A percentile compares a stretch with the other conserved stretches of the same genome.
These are phyloP conservation scores for Craniophora ligustri DNA, from an alignment of 2,888 invertebrate species.

Conservation along the genomic window DNA sequence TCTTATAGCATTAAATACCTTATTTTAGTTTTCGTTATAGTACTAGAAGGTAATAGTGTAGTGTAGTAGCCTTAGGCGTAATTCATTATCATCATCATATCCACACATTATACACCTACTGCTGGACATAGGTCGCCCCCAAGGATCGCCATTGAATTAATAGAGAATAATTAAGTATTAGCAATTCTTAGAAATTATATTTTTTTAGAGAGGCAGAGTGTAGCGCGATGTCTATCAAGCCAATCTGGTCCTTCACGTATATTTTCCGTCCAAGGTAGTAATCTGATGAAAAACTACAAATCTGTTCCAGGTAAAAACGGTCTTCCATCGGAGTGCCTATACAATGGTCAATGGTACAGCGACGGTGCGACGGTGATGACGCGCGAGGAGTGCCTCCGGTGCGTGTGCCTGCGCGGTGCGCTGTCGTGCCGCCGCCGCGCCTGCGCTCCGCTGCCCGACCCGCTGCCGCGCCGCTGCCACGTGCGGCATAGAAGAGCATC, in stretches of 20 bases:
- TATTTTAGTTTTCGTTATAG: too few relatives aligned
- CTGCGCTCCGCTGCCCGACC: conserved; percentile 92
- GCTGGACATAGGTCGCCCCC: too few relatives aligned
- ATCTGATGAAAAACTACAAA: neutral
- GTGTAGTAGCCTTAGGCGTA: too few relatives aligned
- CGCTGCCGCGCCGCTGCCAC: conserved; percentile 92
- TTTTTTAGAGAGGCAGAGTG: too few relatives aligned
- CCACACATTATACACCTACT: too few relatives aligned
- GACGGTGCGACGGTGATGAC: conserved; percentile 91
- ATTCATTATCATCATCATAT: too few relatives aligned
- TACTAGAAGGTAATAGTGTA: too few relatives aligned
- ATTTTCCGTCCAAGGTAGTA: neutral
- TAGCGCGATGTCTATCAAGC: too few relatives aligned
- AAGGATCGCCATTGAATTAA: too few relatives aligned
- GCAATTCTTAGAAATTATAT: too few relatives aligned
- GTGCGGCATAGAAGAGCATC: conserved; percentile 90
- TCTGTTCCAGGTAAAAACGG: conserved; percentile 28
- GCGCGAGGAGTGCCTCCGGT: conserved; percentile 93
- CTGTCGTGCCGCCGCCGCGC: conserved; percentile 93
- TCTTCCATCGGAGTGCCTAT: conserved; percentile 89
- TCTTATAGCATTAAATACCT: too few relatives aligned
- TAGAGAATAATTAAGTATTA: too few relatives aligned
- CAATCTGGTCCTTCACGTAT: neutral
- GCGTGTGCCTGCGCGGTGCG: conserved; percentile 92
- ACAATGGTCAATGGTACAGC: conserved; percentile 91